Percentiles rank a stretch among this genome's conserved stretches.
Evolutionary conservation across 2,888 invertebrate genomes (phyloP).

Genomic region (Noctua pronuba): DNA sequence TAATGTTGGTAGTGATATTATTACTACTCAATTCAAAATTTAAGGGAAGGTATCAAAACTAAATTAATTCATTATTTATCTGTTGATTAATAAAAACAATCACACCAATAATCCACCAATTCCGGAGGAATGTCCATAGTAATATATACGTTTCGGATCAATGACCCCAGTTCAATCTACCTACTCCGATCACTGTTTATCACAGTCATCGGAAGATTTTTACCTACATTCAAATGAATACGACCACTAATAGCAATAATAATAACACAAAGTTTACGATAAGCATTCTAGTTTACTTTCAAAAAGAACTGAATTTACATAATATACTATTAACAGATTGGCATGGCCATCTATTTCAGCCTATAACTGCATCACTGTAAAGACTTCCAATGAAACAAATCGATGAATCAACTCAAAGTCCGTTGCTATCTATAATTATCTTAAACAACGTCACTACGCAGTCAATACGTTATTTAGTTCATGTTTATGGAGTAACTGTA

Average conservation of each 20-base stretch:
- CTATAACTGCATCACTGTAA: background rate
- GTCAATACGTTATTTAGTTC: slow-evolving; percentile 23
- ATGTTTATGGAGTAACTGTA: background rate
- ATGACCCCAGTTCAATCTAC: too few relatives aligned
- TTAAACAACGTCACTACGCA: slow-evolving; percentile 16
- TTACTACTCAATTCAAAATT: too few relatives aligned
- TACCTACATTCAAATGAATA: background rate
- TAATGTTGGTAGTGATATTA: too few relatives aligned
- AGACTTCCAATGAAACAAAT: slow-evolving; percentile 36
- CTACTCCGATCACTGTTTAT: too few relatives aligned
- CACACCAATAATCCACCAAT: too few relatives aligned
- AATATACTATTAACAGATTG: slow-evolving; percentile 9
- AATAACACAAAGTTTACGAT: background rate
- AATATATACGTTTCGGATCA: too few relatives aligned
- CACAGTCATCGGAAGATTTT: background rate
- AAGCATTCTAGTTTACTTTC: background rate
- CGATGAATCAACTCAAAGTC: slow-evolving; percentile 40
- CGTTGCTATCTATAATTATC: slow-evolving; percentile 38
- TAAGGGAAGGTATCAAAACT: too few relatives aligned
- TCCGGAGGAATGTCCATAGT: too few relatives aligned
- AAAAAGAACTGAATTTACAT: background rate
- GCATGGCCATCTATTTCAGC: slow-evolving; percentile 1
- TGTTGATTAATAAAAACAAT: too few relatives aligned
- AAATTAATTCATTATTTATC: too few relatives aligned
- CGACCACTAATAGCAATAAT: too few relatives aligned